phyloP scores from a whole-genome alignment of 2,888 invertebrate genomes.

The Eupithecia tripunctaria region DNA sequence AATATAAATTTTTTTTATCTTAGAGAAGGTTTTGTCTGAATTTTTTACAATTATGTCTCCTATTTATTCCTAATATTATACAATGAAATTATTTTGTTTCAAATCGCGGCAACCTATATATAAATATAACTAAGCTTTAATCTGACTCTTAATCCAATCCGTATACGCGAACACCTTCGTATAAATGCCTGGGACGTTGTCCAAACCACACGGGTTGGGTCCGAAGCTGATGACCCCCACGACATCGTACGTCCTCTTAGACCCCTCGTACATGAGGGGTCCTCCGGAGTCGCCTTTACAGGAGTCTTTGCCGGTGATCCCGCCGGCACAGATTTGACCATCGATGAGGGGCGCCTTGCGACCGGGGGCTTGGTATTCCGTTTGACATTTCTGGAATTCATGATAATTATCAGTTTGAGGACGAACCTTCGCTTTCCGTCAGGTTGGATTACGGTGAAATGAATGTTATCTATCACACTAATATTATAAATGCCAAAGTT shows the following conservation, averaged over 20 bases:
- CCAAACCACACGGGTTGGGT: conserved; percentile 84
- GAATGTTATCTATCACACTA: too few relatives aligned
- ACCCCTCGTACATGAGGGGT: conserved; percentile 78
- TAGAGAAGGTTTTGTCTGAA: too few relatives aligned
- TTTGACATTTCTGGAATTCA: conserved; percentile 50
- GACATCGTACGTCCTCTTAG: conserved; percentile 51
- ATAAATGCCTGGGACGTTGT: conserved; percentile 86
- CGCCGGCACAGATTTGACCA: conserved; percentile 85
- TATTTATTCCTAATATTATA: too few relatives aligned
- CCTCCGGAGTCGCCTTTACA: conserved; percentile 87
- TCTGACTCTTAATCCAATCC: conserved; percentile 81
- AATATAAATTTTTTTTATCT: too few relatives aligned
- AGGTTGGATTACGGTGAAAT: too few relatives aligned
- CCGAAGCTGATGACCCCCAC: conserved; percentile 86
- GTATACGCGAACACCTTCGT: conserved; percentile 83
- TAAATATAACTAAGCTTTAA: conserved; percentile 34
- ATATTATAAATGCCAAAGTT: too few relatives aligned
- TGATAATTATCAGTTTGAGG: too few relatives aligned
- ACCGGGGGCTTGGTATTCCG: conserved; percentile 42
- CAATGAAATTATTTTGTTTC: too few relatives aligned
- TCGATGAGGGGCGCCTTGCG: conserved; percentile 48
- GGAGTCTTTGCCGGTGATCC: conserved; percentile 81
- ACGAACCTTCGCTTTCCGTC: too few relatives aligned
- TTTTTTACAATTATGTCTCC: too few relatives aligned
- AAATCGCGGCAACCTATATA: background rate